Conservation (phyloP, 2,113 vertebrate species). For the Eonycteris spelaea region DNA sequence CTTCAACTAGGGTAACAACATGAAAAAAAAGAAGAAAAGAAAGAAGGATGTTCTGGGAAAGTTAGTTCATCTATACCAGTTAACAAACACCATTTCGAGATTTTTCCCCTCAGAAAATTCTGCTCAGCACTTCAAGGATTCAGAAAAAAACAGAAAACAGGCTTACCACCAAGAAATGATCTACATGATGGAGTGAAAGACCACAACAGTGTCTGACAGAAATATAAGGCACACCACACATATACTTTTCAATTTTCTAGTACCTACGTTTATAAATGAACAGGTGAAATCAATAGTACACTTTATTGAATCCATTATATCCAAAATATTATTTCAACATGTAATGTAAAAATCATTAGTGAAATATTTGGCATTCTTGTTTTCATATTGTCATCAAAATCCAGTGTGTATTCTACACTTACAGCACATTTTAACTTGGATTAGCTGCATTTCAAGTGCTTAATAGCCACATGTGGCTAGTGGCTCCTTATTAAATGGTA, state of each 20-base stretch:
- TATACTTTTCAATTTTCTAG: neutral
- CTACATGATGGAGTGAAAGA: neutral
- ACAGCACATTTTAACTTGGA: neutral
- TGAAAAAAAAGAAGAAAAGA: neutral
- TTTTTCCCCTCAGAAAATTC: neutral
- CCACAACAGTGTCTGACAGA: neutral
- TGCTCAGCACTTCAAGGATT: neutral
- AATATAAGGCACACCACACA: neutral
- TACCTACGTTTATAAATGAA: conserved; percentile 11
- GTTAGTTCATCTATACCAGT: neutral
- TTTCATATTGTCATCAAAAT: conserved; percentile 15
- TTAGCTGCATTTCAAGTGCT: neutral
- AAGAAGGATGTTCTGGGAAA: neutral
- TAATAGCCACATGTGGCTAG: neutral
- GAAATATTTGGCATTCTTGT: neutral
- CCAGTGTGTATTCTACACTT: neutral
- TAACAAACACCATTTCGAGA: neutral
- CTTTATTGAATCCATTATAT: conserved; percentile 18
- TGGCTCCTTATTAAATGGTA: neutral
- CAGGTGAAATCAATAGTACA: neutral
- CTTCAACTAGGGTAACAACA: neutral
- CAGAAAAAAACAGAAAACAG: neutral
- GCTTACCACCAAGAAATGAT: neutral
- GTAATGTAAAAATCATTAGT: neutral
- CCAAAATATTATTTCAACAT: conserved; percentile 16